Percentiles rank a stretch among this genome's conserved stretches.
phyloP scores from a whole-genome alignment of 2,113 vertebrate species.

The Malurus elegans region DNA sequence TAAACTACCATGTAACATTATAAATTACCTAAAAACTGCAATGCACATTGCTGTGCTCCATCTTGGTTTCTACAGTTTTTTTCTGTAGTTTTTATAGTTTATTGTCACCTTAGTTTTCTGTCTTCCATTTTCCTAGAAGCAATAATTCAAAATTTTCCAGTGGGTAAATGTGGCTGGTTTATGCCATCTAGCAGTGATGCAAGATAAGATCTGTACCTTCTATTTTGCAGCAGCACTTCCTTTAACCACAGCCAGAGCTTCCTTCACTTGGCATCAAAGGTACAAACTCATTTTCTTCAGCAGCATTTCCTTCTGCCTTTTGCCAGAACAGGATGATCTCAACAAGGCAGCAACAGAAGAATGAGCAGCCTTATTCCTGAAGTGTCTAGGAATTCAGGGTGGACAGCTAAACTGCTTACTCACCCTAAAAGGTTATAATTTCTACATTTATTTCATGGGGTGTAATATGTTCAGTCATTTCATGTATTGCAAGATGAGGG shows the following conservation, averaged over 20 bases:
- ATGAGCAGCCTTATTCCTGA: not conserved
- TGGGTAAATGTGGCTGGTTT: not conserved
- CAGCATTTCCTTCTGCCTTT: not conserved
- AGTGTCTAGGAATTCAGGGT: not conserved
- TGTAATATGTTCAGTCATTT: not conserved
- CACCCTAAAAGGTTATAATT: not conserved
- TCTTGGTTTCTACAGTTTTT: not conserved
- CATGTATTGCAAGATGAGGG: not conserved
- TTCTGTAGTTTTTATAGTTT: not conserved
- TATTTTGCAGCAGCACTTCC: not conserved
- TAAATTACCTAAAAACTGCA: not conserved
- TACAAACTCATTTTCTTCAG: not conserved
- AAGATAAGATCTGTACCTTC: not conserved
- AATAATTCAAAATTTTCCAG: not conserved
- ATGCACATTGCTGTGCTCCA: fast-evolving
- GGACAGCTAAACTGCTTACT: not conserved
- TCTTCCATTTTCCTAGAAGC: not conserved
- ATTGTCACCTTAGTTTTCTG: not conserved
- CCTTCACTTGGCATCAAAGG: not conserved
- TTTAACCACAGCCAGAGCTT: not conserved
- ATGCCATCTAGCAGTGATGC: not conserved
- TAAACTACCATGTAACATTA: not conserved
- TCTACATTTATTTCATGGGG: not conserved
- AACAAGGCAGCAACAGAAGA: not conserved
- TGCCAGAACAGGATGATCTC: not conserved